Base-by-base conservation (phyloP, 2,888 invertebrate genomes). In the Lapara coniferarum region DNA sequence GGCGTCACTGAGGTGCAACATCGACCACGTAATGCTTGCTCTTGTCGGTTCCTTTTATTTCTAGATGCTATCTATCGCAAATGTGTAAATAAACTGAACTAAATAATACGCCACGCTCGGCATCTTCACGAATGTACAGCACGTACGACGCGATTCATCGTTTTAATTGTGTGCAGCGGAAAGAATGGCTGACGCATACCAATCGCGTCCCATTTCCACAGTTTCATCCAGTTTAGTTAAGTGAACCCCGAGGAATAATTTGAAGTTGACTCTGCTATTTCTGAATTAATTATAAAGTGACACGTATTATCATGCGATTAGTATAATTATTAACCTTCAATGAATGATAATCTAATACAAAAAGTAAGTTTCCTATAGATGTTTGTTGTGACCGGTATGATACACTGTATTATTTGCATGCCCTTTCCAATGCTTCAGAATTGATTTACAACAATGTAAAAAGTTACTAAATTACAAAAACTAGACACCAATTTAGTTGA, bases 101-200 rank as follows among this genome's bases (percentile, higher is more conserved):
- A 68, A 71, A 67, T 56, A 59, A 59, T 46, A 59, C 59, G 16
- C 59, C 46, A 66, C 66, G 19, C 56, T 51, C 52, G n/a, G 51
- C 19, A 30, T 46, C 55, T 52, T 67, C 70, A 71, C 69, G 69
- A 68, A 68, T 52, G 53, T 44, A 55, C 68, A 53, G 46, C 44
- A 63, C 37, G 69, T 71, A 76, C 75, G 75, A 78, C 79, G 77
- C 80, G 81, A 81, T 81, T 77, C 74, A 71, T 78, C 77, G 81
- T 81, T 85, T 84, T 81, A 84, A 84, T 85, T 77, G 68, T 79
- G 77, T 79, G 75, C 78, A 78, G 76, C 81, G 79, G 81, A 81
- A 83, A 81, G 77, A 75, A 78, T 76, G 75, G 73, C 71, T 72
- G 69, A 75, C 75, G 80, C 81, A 81, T 85, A 78, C 76, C 80